A percentile compares a stretch with the other conserved stretches of the same genome.
These are phyloP conservation scores for Drosophila tani DNA, from an alignment of 1,140 invertebrate genomes.

Conservation along the genomic window DNA sequence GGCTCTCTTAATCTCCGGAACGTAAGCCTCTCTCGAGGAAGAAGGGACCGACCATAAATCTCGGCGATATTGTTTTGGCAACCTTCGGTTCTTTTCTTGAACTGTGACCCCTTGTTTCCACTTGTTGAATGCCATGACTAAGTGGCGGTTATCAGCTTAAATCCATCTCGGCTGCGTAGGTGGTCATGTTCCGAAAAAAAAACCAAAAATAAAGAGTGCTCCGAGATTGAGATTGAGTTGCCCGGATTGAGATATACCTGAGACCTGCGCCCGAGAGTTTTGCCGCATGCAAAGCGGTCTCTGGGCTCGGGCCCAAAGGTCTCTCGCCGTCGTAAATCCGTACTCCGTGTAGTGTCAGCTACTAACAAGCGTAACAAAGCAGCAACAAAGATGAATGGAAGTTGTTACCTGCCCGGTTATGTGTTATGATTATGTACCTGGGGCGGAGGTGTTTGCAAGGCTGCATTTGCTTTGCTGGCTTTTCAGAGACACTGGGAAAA, in stretches of 20 bases:
- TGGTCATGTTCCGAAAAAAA: conserved; percentile 32
- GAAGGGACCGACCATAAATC: conserved; percentile 37
- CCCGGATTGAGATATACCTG: conserved; percentile 26
- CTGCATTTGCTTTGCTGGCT: conserved; percentile 15
- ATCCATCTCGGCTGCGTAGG: conserved; percentile 39
- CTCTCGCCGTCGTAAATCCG: conserved; percentile 63
- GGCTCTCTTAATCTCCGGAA: conserved; percentile 32
- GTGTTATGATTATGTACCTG: conserved; percentile 77
- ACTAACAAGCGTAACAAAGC: conserved; percentile 79
- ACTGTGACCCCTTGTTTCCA: conserved; percentile 45
- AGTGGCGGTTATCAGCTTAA: conserved; percentile 49
- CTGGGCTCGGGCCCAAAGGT: conserved; percentile 19
- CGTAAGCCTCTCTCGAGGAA: conserved; percentile 1
- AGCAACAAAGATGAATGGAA: conserved; percentile 67
- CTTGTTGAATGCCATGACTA: conserved; percentile 30
- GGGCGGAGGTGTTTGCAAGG: conserved; percentile 58
- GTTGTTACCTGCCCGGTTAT: conserved; percentile 68
- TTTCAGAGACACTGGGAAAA: conserved; percentile 18
- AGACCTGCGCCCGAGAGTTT: conserved; percentile 6
- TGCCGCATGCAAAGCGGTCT: conserved; percentile 20
- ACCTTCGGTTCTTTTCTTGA: conserved; percentile 43
- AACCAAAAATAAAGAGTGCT: conserved; percentile 50
- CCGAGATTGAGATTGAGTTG: conserved; percentile 50
- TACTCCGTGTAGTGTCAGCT: conserved; percentile 65
- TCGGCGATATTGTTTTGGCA: conserved; percentile 44